Base-by-base conservation (phyloP, 2,797 vertebrate species). In the Heteromormyrus szaboi region DNA sequence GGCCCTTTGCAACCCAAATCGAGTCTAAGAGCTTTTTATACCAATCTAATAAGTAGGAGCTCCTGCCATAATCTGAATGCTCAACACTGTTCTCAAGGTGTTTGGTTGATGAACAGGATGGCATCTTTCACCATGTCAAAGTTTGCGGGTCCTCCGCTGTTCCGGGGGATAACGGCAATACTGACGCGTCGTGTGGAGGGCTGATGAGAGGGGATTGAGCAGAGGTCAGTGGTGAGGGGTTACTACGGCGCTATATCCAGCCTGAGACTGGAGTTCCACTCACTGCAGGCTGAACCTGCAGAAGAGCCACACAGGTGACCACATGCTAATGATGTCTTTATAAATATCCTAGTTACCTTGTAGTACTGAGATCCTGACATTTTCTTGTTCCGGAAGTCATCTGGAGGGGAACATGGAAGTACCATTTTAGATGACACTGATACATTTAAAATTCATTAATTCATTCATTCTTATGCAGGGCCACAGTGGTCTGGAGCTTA, bases 131-230 rank as follows among this genome's bases (percentile, higher is more conserved):
- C 98, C 96, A 94, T 93, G 0, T 96, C 95, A 89, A 94, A 93
- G 88, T 94, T 94, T 89, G 91, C 91, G 92, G 93, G 94, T 87
- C 92, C 95, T 91, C 95, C 96, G 84, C 91, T 92, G 37, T 93
- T 95, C 91, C 97, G 96, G 12, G 97, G 96, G 88, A 98, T 94
- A 0, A 96, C 87, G 14, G 97, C 95, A 91, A 98, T 97, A 93
- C 97, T 99, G 90, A 98, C 96, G 91, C 98, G 96, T 81, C 97
- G 95, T 84, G 95, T 89, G 44, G 96, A 92, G 0, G 96, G 92
- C 96, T 97, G 53, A 0, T 83, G 33, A 89, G 22, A 50, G 25
- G 86, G n/a, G 51, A 90, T 9, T 81, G 86, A 81, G n/a, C 33
- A 53, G 37, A 65, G 53, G 37, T 50, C 65, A 88, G 81, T 51